Evolutionary conservation across 2,113 vertebrate species (phyloP), one percentile per base, ranked within the genome.

Genomic region (Coturnix japonica): DNA sequence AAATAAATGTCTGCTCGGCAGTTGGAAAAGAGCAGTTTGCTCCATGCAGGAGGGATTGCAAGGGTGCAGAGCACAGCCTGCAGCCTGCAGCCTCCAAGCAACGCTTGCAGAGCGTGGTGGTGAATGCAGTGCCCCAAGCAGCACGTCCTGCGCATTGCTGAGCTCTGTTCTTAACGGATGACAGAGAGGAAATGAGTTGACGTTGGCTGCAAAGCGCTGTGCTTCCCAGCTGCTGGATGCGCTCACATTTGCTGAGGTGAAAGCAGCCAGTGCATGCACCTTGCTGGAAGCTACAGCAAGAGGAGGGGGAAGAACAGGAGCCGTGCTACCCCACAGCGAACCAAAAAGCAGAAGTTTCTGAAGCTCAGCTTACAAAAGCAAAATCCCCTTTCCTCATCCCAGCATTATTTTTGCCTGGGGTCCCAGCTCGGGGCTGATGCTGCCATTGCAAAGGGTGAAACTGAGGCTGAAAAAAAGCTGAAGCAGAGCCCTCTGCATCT

Each of bases 271-370:
- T 46, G 53, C 47, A 66, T 28, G 23, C 61, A 10, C 6, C 54
- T 6, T 1, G 2, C 31, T 0, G 2, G 49, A 74, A 71, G 70
- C 74, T 43, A 37, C 39, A 64, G 28, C 81, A 43, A 4, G 1
- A 0, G 1, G 43, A 57, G 49, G 56, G 49, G 54, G 39, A 30
- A 5, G 19, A 81, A 66, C 2, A 0, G 80, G 79, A 67, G 19
- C 54, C 61, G 3, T 2, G 6, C 72, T 37, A 47, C 64, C 14
- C 54, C 1, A 35, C 54, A 11, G 26, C 17, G 46, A 5, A 41
- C 54, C 93, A 74, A 44, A 84, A 92, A 93, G 85, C 89, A 89
- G 91, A 94, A 91, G 78, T 93, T 72, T 35, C 84, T 92, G 81
- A 78, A 49, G 70, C 70, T 64, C 8, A 21, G 64, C 86, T 89